phyloP scores from a whole-genome alignment of 2,113 vertebrate species.

The Sceloporus tristichus region DNA sequence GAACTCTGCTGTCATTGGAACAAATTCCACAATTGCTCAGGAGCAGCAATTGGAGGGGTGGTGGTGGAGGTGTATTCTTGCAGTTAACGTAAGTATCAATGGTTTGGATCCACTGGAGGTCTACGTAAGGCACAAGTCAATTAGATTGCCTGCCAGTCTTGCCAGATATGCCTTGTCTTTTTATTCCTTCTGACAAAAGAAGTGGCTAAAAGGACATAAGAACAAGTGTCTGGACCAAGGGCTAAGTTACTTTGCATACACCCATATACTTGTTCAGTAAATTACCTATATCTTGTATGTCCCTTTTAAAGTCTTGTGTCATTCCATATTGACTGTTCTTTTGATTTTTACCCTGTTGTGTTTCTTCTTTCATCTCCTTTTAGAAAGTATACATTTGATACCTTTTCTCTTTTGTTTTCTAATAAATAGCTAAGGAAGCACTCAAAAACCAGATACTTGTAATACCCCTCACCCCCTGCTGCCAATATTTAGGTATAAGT shows the following conservation, averaged over 20 bases:
- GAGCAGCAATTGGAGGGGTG: not conserved
- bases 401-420: not conserved
- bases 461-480: too few species aligned
- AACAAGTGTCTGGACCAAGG: not conserved
- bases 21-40: constrained; percentile 23
- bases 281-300: not conserved
- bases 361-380: not conserved
- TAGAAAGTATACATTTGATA: not conserved
- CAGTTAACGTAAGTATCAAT: not conserved
- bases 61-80: not conserved
- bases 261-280: not conserved
- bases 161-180: not conserved
- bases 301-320: not conserved
- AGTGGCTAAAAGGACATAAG: not conserved
- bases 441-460: too few species aligned
- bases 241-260: not conserved
- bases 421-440: not conserved
- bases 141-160: not conserved
- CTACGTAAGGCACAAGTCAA: not conserved
- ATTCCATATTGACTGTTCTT: not conserved
- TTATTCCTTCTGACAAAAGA: not conserved
- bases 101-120: not conserved
- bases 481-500: too few species aligned
- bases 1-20: not conserved
- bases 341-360: too few species aligned